These are phyloP conservation scores for Thamnaconus septentrionalis DNA, from an alignment of 2,113 vertebrate genomes.

Conservation along the genomic window DNA sequence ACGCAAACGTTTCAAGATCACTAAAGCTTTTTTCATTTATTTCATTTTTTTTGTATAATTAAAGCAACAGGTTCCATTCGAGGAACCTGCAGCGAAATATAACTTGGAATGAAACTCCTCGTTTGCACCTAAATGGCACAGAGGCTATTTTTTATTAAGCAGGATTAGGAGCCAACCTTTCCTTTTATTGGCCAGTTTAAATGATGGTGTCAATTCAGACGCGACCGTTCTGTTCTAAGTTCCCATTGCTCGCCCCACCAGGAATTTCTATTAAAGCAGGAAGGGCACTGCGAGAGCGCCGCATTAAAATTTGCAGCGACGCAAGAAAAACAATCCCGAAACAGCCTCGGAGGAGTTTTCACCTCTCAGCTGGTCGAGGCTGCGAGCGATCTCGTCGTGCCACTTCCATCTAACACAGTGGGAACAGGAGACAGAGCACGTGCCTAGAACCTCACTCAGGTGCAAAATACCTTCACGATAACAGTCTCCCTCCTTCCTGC, in stretches of 20 bases:
- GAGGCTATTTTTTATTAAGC: too few species aligned
- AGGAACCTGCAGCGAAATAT: neutral
- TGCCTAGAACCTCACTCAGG: constrained; percentile 17
- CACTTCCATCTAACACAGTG: constrained; percentile 28
- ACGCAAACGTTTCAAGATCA: neutral
- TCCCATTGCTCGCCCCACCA: too few species aligned
- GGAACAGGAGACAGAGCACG: constrained; percentile 6
- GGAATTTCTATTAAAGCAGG: too few species aligned
- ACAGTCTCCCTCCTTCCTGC: constrained; percentile 29
- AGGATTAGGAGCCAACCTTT: too few species aligned
- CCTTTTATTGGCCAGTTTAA: too few species aligned
- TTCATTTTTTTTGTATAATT: neutral
- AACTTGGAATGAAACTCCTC: constrained; percentile 30
- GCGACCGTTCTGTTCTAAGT: neutral
- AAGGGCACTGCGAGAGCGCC: too few species aligned
- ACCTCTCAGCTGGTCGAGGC: neutral
- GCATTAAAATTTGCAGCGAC: too few species aligned
- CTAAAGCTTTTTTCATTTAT: constrained; percentile 1
- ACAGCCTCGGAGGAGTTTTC: constrained; percentile 1
- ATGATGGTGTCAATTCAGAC: constrained; percentile 23
- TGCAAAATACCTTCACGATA: constrained; percentile 20
- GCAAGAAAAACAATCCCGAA: too few species aligned
- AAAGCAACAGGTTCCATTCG: constrained; percentile 1
- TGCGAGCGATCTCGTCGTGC: constrained; percentile 32
- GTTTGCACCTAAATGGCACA: too few species aligned